phyloP scores from a whole-genome alignment of 2,113 vertebrate genomes.

The Tympanuchus pallidicinctus region DNA sequence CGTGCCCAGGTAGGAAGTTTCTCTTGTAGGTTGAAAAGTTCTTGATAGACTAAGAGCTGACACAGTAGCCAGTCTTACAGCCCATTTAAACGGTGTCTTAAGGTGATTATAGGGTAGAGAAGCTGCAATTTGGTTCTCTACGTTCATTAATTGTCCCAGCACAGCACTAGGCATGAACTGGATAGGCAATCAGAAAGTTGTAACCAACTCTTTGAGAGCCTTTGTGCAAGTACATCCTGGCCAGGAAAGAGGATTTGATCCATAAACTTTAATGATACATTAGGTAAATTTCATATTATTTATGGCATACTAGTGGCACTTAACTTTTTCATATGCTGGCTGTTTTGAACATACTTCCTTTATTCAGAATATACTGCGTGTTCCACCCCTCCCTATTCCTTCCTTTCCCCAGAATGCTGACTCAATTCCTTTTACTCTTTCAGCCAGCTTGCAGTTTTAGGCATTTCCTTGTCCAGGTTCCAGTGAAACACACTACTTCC shows the following conservation, averaged over 20 bases:
- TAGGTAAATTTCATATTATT: conserved; percentile 20
- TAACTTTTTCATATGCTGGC: background rate
- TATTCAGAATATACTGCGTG: background rate
- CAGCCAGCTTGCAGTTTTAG: conserved; percentile 45
- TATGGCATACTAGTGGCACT: background rate
- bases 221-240: background rate
- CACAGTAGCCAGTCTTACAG: background rate
- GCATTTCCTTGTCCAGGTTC: conserved; percentile 39
- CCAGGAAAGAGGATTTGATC: conserved; percentile 16
- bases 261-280: conserved; percentile 23
- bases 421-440: conserved; percentile 59
- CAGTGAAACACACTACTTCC: conserved; percentile 7
- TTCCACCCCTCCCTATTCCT: conserved; percentile 42
- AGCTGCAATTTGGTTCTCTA: background rate
- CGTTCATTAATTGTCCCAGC: background rate
- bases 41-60: background rate
- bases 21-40: background rate
- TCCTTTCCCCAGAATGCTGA: conserved; percentile 48
- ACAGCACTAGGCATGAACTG: background rate
- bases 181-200: background rate
- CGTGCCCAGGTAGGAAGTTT: background rate
- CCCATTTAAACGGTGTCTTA: background rate
- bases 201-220: background rate
- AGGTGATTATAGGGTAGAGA: background rate
- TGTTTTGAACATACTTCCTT: background rate